A percentile compares a stretch with the other conserved stretches of the same genome.
Conservation (phyloP, 1,140 invertebrate genomes). For the Caenorhabditis tropicalis region DNA sequence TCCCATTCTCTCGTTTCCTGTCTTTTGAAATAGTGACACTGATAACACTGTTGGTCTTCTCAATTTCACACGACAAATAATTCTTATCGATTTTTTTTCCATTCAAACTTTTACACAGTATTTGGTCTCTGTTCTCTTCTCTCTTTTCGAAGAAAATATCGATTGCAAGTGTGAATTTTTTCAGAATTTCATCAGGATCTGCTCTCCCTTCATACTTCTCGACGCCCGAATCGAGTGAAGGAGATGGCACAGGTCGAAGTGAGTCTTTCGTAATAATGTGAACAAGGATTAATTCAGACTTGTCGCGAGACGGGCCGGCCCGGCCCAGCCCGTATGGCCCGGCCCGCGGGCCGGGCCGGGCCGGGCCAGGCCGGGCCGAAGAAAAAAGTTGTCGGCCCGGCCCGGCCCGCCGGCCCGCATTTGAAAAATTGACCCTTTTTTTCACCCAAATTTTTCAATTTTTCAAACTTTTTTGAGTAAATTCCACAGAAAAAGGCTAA, state of each 20-base stretch:
- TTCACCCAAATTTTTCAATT: background rate
- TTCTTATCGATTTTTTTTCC: slow-evolving; percentile 27
- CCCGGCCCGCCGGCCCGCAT: too few relatives aligned
- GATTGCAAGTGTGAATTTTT: background rate
- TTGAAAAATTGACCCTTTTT: background rate
- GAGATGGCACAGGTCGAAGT: slow-evolving; percentile 18
- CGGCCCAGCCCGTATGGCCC: too few relatives aligned
- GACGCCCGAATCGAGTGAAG: background rate
- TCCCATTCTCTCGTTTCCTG: background rate
- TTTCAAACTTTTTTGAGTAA: too few relatives aligned
- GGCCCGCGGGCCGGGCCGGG: too few relatives aligned
- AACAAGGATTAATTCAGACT: too few relatives aligned
- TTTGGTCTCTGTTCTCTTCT: background rate
- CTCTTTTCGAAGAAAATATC: background rate
- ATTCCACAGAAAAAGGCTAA: too few relatives aligned
- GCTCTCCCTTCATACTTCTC: background rate
- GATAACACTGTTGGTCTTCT: background rate
- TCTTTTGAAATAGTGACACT: background rate
- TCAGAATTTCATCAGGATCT: background rate
- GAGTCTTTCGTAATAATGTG: background rate
- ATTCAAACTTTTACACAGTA: background rate
- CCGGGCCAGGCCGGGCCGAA: too few relatives aligned
- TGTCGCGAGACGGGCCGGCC: too few relatives aligned
- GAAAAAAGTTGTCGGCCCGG: too few relatives aligned
- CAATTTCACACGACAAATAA: background rate